Evolutionary conservation across 2,113 vertebrate species (phyloP), one percentile per base, ranked within the genome.

Genomic region (Meles meles): DNA sequence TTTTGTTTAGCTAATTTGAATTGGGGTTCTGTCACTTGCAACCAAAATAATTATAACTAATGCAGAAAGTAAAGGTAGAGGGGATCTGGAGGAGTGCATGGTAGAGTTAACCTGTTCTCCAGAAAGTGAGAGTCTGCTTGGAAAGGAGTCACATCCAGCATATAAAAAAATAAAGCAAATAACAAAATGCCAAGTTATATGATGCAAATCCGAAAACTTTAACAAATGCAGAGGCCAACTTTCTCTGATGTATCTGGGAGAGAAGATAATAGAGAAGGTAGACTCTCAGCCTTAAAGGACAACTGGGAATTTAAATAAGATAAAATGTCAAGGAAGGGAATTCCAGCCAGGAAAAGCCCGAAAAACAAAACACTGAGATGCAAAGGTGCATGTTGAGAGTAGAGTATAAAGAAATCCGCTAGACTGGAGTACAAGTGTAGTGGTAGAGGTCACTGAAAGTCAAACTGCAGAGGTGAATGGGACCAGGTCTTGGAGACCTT

Each of bases 21-120:
- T 90, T 87, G 29, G n/a, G 44, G 20, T 67, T 92, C 71, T 96
- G 13, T 74, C 63, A 67, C n/a, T 95, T 91, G 63, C 10, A 84
- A 61, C 21, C n/a, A 91, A 80, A 94, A 85, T 87, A 88, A 18
- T 93, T 74, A 55, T 89, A 57, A 85, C 49, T 83, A 95, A 55
- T 29, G 34, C 42, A 67, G 90, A 89, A 21, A 93, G 15, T 92
- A 49, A 92, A 96, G 37, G 61, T 77, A 49, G 61, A 92, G 37
- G 18, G 63, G 47, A n/a, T 71, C 55, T 44, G 15, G 34, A 27
- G 9, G 42, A 72, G 29, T 55, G 12, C 20, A 11, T 79, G 47
- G n/a, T 27, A 83, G 6, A 37, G 2, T 74, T 92, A 59, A 67
- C 29, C 29, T 92, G 34, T 27, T 67, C 63, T 96, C 82, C 72